These are phyloP conservation scores for Nephrotoma guestfalica DNA, from an alignment of 2,888 invertebrate genomes.

Conservation along the genomic window DNA sequence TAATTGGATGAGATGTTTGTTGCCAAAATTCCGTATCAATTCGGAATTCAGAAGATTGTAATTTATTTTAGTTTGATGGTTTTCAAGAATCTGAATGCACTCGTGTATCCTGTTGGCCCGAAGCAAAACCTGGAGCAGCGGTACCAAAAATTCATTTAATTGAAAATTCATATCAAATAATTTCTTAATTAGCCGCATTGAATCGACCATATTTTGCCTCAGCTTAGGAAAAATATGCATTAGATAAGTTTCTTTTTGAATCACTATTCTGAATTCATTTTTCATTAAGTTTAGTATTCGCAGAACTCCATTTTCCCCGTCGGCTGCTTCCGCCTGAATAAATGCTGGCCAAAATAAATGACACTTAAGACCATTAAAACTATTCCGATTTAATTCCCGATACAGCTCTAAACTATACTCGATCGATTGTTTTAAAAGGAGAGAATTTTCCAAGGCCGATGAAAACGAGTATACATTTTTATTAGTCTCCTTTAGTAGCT, in stretches of 20 bases:
- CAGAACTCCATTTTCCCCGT: conserved; percentile 39
- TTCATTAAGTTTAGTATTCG: conserved; percentile 39
- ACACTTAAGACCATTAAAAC: conserved; percentile 25
- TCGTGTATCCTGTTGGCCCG: not conserved
- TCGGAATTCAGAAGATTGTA: not conserved
- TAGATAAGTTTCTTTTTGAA: conserved; percentile 42
- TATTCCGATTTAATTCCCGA: conserved; percentile 15
- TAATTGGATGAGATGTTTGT: not conserved
- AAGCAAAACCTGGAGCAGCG: conserved; percentile 20
- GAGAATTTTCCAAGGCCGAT: conserved; percentile 16
- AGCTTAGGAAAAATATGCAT: conserved; percentile 39
- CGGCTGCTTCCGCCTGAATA: conserved; percentile 32
- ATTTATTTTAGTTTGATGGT: not conserved
- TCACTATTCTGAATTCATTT: conserved; percentile 33
- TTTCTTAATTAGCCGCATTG: conserved; percentile 19
- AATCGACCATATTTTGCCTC: conserved; percentile 20
- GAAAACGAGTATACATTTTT: conserved; percentile 38
- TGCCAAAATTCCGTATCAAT: not conserved
- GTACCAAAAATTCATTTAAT: conserved; percentile 19
- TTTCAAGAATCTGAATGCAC: not conserved
- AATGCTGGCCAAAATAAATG: conserved; percentile 56
- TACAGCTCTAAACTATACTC: conserved; percentile 17
- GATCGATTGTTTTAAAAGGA: conserved; percentile 13
- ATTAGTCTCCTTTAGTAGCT: conserved; percentile 18
- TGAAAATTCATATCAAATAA: conserved; percentile 22